A percentile compares a stretch with the other conserved stretches of the same genome.
Evolutionary conservation across 2,888 invertebrate genomes (phyloP).

Genomic region (Melangyna quadrimaculata): DNA sequence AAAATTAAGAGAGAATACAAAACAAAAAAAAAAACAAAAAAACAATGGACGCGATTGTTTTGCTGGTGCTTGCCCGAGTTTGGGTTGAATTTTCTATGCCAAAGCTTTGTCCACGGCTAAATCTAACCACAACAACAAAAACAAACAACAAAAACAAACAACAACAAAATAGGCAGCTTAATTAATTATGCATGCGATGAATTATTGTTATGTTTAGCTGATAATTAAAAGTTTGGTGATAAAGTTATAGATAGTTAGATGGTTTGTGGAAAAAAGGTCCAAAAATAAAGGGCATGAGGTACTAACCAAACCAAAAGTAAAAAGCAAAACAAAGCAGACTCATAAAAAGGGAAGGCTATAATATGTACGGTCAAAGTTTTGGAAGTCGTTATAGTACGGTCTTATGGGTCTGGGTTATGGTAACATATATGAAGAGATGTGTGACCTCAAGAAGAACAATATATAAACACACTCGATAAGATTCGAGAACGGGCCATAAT

Average conservation of each 20-base stretch:
- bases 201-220: conserved; percentile 61
- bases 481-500: conserved; percentile 39
- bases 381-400: neutral
- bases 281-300: conserved; percentile 32
- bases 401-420: neutral
- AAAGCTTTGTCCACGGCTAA: conserved; percentile 41
- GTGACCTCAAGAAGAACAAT: conserved; percentile 50
- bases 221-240: conserved; percentile 63
- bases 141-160: neutral
- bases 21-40: no score
- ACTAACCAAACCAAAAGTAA: neutral
- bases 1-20: conserved; percentile 31
- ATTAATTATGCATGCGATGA: conserved; percentile 69
- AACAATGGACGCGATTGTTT: conserved; percentile 46
- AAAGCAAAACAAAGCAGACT: neutral
- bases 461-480: conserved; percentile 12
- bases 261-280: conserved; percentile 1
- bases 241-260: conserved; percentile 43
- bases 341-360: conserved; percentile 51
- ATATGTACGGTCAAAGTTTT: conserved; percentile 29
- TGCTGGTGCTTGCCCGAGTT: conserved; percentile 27
- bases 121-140: conserved; percentile 22
- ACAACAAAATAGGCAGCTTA: conserved; percentile 1
- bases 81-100: conserved; percentile 30
- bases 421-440: conserved; percentile 18